A percentile compares a stretch with the other conserved stretches of the same genome.
Conservation (phyloP, 2,797 vertebrate genomes). For the Morus bassanus region DNA sequence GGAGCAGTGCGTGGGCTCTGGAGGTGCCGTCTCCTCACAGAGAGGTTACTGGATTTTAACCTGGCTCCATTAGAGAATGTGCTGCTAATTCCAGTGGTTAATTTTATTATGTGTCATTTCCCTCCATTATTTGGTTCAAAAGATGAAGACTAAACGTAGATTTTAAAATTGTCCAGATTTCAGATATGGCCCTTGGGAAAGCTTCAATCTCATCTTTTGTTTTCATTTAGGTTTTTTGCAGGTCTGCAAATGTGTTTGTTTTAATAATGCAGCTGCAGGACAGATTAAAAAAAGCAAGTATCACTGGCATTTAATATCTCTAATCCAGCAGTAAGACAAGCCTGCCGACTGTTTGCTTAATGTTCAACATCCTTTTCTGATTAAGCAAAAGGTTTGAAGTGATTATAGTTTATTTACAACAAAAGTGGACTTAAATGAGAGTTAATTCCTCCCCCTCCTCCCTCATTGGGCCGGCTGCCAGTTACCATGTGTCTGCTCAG, state of each 20-base stretch:
- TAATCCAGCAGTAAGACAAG: constrained; percentile 58
- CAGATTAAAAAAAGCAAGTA: constrained; percentile 45
- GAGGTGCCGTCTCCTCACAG: background rate
- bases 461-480: constrained; percentile 27
- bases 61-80: background rate
- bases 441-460: constrained; percentile 65
- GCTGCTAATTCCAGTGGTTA: constrained; percentile 59
- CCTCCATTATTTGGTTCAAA: constrained; percentile 54
- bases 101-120: constrained; percentile 37
- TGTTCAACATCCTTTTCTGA: constrained; percentile 68
- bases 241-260: constrained; percentile 65
- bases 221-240: constrained; percentile 52
- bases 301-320: constrained; percentile 40
- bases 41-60: background rate
- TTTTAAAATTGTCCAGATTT: constrained; percentile 28
- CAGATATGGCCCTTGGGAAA: constrained; percentile 39
- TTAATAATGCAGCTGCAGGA: constrained; percentile 61
- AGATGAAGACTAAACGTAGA: constrained; percentile 49
- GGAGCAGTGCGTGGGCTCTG: background rate
- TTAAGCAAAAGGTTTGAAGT: constrained; percentile 72
- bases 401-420: constrained; percentile 75
- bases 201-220: constrained; percentile 43
- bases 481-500: constrained; percentile 29
- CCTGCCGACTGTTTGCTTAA: constrained; percentile 56
- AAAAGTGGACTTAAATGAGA: constrained; percentile 68